A percentile compares a stretch with the other conserved stretches of the same genome.
Conservation (phyloP, 1,140 invertebrate genomes). For the Cotesia glomerata region DNA sequence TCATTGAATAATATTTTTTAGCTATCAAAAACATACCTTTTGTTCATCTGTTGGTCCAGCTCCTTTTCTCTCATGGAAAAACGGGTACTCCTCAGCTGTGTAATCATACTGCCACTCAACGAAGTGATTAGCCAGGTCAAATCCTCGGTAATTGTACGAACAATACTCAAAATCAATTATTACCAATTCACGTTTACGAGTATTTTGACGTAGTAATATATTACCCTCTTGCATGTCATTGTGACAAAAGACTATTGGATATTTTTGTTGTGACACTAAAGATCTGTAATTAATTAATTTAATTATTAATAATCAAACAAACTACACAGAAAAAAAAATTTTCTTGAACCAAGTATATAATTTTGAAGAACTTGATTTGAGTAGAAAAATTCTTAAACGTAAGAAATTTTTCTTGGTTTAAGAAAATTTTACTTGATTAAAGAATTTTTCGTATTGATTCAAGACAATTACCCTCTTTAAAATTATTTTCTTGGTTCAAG, state of each 20-base stretch:
- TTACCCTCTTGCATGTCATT: slow-evolving; percentile 97
- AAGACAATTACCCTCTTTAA: too few species aligned
- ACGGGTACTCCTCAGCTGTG: slow-evolving; percentile 76
- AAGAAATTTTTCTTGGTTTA: too few species aligned
- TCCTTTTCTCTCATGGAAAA: slow-evolving; percentile 73
- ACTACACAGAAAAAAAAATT: slow-evolving; percentile 5
- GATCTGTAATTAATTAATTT: slow-evolving; percentile 40
- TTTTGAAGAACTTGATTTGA: too few species aligned
- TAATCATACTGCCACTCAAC: slow-evolving; percentile 95
- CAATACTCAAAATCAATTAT: slow-evolving; percentile 95
- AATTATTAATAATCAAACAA: too few species aligned
- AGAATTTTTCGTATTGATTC: too few species aligned
- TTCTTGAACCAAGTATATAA: too few species aligned
- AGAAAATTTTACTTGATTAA: too few species aligned
- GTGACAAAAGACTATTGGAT: slow-evolving; percentile 94
- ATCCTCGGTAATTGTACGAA: slow-evolving; percentile 91
- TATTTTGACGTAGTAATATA: slow-evolving; percentile 67
- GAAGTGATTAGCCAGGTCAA: slow-evolving; percentile 96
- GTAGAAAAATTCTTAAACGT: too few species aligned
- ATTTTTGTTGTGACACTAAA: slow-evolving; percentile 63
- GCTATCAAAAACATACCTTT: slow-evolving; percentile 69
- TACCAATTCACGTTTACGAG: slow-evolving; percentile 70
- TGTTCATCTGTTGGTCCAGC: slow-evolving; percentile 80
- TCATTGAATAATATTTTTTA: slow-evolving; percentile 16
- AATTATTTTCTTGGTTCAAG: too few species aligned